These are phyloP conservation scores for Drosophila eugracilis DNA, from an alignment of 1,140 invertebrate species.

Conservation along the genomic window DNA sequence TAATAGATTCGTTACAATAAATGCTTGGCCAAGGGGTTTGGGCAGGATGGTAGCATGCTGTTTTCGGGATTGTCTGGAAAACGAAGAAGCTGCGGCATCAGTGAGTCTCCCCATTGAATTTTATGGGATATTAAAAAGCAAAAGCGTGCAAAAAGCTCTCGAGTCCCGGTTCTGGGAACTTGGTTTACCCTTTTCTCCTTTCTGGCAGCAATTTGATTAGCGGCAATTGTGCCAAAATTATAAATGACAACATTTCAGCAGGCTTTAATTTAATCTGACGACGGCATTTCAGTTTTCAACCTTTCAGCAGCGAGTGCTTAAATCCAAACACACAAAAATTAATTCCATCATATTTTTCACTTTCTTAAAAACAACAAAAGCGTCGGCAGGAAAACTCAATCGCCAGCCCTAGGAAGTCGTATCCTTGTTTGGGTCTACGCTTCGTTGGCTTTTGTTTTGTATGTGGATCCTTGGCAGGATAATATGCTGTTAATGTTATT, in stretches of 20 bases:
- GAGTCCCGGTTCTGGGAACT: conserved; percentile 28
- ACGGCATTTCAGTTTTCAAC: conserved; percentile 65
- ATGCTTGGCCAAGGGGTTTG: conserved; percentile 14
- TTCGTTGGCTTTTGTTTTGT: conserved; percentile 77
- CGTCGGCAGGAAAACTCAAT: conserved; percentile 47
- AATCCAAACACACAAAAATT: conserved; percentile 78
- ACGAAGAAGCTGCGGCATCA: conserved; percentile 13
- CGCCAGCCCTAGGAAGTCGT: conserved; percentile 28
- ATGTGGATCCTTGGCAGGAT: conserved; percentile 56
- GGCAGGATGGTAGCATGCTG: conserved; percentile 17
- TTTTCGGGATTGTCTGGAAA: too few species aligned
- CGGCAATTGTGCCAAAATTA: conserved; percentile 79
- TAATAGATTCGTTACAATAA: conserved; percentile 79
- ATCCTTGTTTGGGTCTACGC: conserved; percentile 55
- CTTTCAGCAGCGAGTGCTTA: conserved; percentile 56
- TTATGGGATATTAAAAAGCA: conserved; percentile 74
- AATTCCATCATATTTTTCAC: conserved; percentile 82
- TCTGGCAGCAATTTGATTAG: conserved; percentile 72
- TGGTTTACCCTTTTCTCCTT: conserved; percentile 32
- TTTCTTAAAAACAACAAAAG: conserved; percentile 51
- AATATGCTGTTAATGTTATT: conserved; percentile 78
- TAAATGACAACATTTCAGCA: conserved; percentile 80
- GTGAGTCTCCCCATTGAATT: conserved; percentile 46
- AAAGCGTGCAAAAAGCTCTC: conserved; percentile 50
- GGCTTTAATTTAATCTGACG: conserved; percentile 77